Evolutionary conservation across 2,113 vertebrate genomes (phyloP).

Genomic region (Vanacampus margaritifer): DNA sequence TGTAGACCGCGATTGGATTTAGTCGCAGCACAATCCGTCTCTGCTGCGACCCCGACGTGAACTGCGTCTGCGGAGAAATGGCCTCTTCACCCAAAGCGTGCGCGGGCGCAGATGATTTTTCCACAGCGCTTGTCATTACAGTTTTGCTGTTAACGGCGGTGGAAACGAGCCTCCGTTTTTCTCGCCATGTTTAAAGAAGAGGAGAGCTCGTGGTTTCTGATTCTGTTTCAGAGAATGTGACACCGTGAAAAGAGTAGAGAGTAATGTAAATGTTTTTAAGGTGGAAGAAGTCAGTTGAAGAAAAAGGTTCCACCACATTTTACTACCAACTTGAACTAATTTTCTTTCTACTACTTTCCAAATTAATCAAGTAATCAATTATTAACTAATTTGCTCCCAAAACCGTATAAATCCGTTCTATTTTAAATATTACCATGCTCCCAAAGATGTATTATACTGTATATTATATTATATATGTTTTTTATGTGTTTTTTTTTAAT

Average conservation of each 20-base stretch:
- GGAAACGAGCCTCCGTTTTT: slow-evolving; percentile 23
- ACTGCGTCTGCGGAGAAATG: slow-evolving; percentile 41
- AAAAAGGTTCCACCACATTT: too few species aligned
- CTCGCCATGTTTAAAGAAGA: slow-evolving; percentile 17
- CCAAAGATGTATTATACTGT: too few species aligned
- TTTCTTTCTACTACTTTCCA: too few species aligned
- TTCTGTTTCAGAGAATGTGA: slow-evolving; percentile 41
- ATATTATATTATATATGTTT: too few species aligned
- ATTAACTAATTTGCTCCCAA: too few species aligned
- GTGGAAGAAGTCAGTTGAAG: slow-evolving; percentile 2
- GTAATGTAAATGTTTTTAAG: too few species aligned
- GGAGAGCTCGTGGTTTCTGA: slow-evolving; percentile 13
- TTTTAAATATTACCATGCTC: too few species aligned
- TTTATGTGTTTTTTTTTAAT: too few species aligned
- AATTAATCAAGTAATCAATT: too few species aligned
- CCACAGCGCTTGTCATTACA: slow-evolving; percentile 25
- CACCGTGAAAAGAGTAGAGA: slow-evolving; percentile 39
- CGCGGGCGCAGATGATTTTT: slow-evolving; percentile 40
- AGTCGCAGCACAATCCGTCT: slow-evolving; percentile 47
- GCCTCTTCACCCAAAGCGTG: slow-evolving; percentile 40
- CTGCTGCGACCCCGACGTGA: slow-evolving; percentile 52
- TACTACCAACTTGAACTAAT: too few species aligned
- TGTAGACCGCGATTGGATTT: slow-evolving; percentile 47
- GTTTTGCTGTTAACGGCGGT: slow-evolving; percentile 39
- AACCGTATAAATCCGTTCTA: too few species aligned